Conservation (phyloP, 2,888 invertebrate genomes). For the Platycnemis pennipes region DNA sequence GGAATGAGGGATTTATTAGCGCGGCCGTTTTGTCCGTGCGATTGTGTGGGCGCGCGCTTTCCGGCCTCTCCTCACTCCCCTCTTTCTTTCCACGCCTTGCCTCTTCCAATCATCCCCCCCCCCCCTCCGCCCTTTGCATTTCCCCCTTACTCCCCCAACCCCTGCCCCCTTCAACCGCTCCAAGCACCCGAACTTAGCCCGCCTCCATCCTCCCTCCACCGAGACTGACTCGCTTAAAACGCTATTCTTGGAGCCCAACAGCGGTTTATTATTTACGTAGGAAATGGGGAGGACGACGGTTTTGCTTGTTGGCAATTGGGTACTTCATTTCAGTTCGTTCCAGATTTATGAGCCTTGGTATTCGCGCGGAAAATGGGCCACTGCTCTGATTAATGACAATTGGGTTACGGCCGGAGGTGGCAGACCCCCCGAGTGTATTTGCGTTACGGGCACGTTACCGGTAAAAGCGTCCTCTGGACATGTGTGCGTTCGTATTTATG, state of each 20-base stretch:
- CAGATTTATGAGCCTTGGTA: conserved; percentile 63
- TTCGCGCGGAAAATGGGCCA: conserved; percentile 61
- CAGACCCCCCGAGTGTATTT: neutral
- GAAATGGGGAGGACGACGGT: conserved; percentile 58
- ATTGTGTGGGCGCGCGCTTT: neutral
- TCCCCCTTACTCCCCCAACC: neutral
- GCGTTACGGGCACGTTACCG: neutral
- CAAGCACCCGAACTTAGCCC: too few relatives aligned
- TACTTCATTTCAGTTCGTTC: conserved; percentile 59
- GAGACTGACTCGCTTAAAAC: neutral
- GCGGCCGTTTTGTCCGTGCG: conserved; percentile 24
- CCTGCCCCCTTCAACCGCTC: too few relatives aligned
- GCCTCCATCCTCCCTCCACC: neutral
- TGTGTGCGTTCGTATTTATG: neutral
- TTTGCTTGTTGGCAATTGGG: conserved; percentile 54
- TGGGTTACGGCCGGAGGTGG: conserved; percentile 58
- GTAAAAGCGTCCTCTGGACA: neutral
- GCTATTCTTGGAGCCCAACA: conserved; percentile 48
- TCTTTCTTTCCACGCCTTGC: neutral
- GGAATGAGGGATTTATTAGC: conserved; percentile 63
- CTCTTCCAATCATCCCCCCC: neutral
- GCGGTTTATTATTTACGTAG: conserved; percentile 66
- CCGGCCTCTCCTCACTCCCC: neutral
- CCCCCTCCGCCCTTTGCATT: neutral
- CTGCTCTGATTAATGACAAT: conserved; percentile 66